Base-by-base conservation (phyloP, 1,140 invertebrate genomes). In the Drepana arcuata region DNA sequence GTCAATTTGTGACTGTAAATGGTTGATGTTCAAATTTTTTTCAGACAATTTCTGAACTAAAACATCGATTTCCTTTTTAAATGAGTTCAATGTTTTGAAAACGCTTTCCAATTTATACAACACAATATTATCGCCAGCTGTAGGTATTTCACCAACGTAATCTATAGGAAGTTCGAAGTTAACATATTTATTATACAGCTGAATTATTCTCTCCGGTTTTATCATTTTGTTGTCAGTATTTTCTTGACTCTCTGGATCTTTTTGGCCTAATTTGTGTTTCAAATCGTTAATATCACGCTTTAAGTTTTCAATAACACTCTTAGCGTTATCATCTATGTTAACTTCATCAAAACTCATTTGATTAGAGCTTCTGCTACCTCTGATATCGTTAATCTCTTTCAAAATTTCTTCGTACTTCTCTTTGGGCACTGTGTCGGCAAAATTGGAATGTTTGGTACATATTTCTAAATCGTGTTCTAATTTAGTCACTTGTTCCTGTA, bases 261-360 rank as follows among this genome's bases (percentile, higher is more conserved):
- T 66, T 37, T 73, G 65, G 26, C 71, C 55, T 41, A 85, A 41
- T 54, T 83, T 67, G 35, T 67, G 70, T 51, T 79, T 81, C 11
- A 86, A 41, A 15, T 83, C 75, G 50, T 56, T 59, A 7, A 87
- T 79, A 49, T 86, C 84, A 26, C 82, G 73, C 42, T 78, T 80
- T 1, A 86, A 58, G 25, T 80, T 77, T 48, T 82, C 84, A 32
- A 81, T 74, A 2, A 84, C 70, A 47, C 84, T 65, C 63, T 86
- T 84, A 13, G 85, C 85, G 37, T 86, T 86, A 54, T 86, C 72
- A 39, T 87, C 84, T 32, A 83, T 83, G 38, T 83, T 83, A 12
- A 70, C 48, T 70, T 75, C 68, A 66, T 77, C 66, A 42, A 73
- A 29, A 50, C 77, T 58, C 55, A 83, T 34, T 61, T 65, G 42